Evolutionary conservation across 1,140 invertebrate genomes (phyloP).

Genomic region (Drosophila burlai): DNA sequence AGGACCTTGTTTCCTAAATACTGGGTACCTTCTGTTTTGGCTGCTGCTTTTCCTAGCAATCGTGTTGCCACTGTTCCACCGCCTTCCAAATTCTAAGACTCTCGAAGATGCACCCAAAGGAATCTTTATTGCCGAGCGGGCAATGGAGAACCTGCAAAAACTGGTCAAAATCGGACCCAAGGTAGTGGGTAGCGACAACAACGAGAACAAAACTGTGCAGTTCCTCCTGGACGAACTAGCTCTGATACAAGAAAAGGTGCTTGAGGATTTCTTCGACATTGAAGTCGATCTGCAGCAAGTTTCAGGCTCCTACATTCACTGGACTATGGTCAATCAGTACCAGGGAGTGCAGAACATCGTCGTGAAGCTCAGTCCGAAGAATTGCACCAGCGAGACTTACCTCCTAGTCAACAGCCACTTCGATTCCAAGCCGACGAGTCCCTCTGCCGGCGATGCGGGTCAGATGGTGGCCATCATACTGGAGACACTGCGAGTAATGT

Average conservation of each 20-base stretch:
- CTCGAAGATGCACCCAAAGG: no score
- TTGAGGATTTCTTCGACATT: slow-evolving; percentile 49
- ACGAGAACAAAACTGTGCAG: no score
- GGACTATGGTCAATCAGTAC: slow-evolving; percentile 89
- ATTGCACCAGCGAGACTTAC: slow-evolving; percentile 76
- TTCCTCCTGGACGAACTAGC: no score
- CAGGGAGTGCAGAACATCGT: slow-evolving; percentile 91
- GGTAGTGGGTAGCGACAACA: no score
- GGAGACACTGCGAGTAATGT: slow-evolving; percentile 88
- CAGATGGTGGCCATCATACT: slow-evolving; percentile 97
- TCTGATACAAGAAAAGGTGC: slow-evolving; percentile 16
- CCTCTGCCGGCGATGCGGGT: slow-evolving; percentile 90
- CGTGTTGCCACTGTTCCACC: no score
- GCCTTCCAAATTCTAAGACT: no score
- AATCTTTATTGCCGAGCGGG: no score
- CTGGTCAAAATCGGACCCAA: no score
- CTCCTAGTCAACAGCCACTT: slow-evolving; percentile 97
- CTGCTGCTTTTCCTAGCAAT: no score
- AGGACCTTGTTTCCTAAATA: slow-evolving; percentile 44
- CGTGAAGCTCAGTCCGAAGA: slow-evolving; percentile 88
- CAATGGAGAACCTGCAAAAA: no score
- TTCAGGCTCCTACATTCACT: slow-evolving; percentile 90
- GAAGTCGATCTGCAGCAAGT: slow-evolving; percentile 85
- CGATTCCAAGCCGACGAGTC: slow-evolving; percentile 94
- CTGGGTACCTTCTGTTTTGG: slow-evolving; percentile 20